Base-by-base conservation (phyloP, 92 coral and sea anemone species). In the Scolanthus callimorphus region DNA sequence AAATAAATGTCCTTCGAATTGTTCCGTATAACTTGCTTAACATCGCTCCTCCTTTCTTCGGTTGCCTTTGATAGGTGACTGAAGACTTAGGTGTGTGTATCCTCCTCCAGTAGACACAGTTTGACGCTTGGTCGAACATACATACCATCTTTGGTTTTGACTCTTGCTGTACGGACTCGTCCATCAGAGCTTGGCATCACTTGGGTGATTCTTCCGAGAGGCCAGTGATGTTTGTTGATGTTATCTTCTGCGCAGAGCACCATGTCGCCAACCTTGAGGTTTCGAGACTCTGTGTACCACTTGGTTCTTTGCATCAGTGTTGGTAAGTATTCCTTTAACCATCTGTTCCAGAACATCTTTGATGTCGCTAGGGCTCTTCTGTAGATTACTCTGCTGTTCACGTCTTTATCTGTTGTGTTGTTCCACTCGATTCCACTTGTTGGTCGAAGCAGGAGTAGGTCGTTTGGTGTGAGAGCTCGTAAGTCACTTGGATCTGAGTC, bases 401-500 rank as follows among this genome's bases (percentile, higher is more conserved):
- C 29, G 25, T 51, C 25, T 26, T 51, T 51, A 12, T 51, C 58
- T 2, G 20, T 24, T 2, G 30, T 25, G 3, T 2, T 46, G 20
- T 4, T 15, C 3, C 20, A 20, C n/a, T 46, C 8, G 44, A 37
- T 8, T 4, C 26, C 58, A 3, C 6, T n/a, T 19, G 2, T 3
- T 2, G 8, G 8, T 4, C 25, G 20, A 20, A 51, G 25, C n/a
- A 51, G 30, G 6, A 51, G 25, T 17, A 51, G 58, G n/a, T 51
- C 58, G 25, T 51, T 51, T 24, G 58, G 58, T 20, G 58, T 51
- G 13, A 51, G 6, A 2, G 58, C 58, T 10, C 25, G 9, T 24
- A 51, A 20, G 8, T 51, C 58, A 51, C 12, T 51, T 2, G 58
- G 25, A 17, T 51, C 30, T 3, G 20, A 15, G 43, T 34, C 29